phyloP scores from a whole-genome alignment of 2,888 invertebrate species.

The Agrotis segetum region DNA sequence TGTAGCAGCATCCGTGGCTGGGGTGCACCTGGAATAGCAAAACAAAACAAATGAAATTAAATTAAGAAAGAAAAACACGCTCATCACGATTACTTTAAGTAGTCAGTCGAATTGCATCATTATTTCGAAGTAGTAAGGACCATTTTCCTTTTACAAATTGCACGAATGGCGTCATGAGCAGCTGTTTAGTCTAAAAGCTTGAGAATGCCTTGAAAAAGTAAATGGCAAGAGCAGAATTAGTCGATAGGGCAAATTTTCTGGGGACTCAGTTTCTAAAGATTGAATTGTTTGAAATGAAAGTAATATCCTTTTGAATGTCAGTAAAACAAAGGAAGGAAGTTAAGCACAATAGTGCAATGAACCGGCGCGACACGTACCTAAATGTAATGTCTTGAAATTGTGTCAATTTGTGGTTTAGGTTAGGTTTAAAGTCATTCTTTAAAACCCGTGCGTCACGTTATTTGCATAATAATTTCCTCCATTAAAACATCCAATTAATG shows the following conservation, averaged over 20 bases:
- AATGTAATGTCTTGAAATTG: constrained; percentile 2
- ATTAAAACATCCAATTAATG: not conserved
- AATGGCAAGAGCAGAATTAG: not conserved
- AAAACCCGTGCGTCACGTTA: constrained; percentile 11
- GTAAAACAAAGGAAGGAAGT: constrained; percentile 17
- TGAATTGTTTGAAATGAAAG: not conserved
- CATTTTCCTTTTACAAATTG: too few species aligned
- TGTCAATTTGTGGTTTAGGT: not conserved
- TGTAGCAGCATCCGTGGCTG: constrained; percentile 84
- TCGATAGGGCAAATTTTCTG: not conserved
- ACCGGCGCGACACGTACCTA: not conserved
- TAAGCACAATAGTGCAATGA: not conserved
- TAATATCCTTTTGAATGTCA: not conserved
- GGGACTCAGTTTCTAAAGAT: not conserved
- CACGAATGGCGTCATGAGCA: too few species aligned
- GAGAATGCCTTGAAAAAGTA: not conserved
- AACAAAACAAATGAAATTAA: constrained; percentile 1
- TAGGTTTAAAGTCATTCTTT: not conserved
- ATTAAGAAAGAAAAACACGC: too few species aligned
- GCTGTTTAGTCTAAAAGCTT: too few species aligned
- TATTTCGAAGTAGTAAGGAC: too few species aligned
- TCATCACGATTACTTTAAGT: too few species aligned
- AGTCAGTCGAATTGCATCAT: too few species aligned
- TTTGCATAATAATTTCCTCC: not conserved
- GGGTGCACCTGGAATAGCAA: constrained; percentile 80